A percentile compares a stretch with the other conserved stretches of the same genome.
These are phyloP conservation scores for Pelodiscus sinensis DNA, from an alignment of 2,113 vertebrate species.

Conservation along the genomic window DNA sequence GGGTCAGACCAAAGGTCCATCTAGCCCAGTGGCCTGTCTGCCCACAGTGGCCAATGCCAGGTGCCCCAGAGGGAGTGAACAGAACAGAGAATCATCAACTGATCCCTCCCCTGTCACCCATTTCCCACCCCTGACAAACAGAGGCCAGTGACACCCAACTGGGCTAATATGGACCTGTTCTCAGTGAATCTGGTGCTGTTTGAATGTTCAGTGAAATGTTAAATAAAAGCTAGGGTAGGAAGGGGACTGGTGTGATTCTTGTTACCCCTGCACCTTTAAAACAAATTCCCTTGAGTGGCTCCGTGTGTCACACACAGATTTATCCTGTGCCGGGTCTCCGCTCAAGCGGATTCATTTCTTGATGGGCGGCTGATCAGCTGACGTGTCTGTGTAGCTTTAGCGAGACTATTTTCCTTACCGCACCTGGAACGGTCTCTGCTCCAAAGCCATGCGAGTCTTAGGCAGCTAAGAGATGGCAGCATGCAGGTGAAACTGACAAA, in stretches of 20 bases:
- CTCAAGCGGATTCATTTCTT: conserved; percentile 6
- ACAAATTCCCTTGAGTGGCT: conserved; percentile 13
- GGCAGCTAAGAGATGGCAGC: neutral
- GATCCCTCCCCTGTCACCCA: too few relatives aligned
- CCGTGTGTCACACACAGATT: neutral
- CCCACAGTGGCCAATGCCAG: too few relatives aligned
- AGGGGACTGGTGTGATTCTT: neutral
- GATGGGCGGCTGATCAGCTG: conserved; percentile 32
- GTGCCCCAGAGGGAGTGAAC: too few relatives aligned
- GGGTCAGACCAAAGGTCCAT: too few relatives aligned
- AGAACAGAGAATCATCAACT: too few relatives aligned
- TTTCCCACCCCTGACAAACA: too few relatives aligned
- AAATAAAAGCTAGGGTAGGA: neutral
- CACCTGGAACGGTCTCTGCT: neutral
- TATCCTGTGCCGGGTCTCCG: neutral
- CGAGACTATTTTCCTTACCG: neutral
- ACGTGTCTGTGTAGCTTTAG: neutral
- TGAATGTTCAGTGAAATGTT: neutral
- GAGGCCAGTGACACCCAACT: too few relatives aligned
- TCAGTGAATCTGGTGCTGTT: too few relatives aligned
- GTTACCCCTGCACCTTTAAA: conserved; percentile 2
- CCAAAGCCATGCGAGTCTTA: neutral
- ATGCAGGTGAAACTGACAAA: neutral
- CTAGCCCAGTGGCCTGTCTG: too few relatives aligned
- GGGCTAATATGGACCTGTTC: too few relatives aligned